These are phyloP conservation scores for Taphrorychus bicolor DNA, from an alignment of 2,888 invertebrate genomes.

Conservation along the genomic window DNA sequence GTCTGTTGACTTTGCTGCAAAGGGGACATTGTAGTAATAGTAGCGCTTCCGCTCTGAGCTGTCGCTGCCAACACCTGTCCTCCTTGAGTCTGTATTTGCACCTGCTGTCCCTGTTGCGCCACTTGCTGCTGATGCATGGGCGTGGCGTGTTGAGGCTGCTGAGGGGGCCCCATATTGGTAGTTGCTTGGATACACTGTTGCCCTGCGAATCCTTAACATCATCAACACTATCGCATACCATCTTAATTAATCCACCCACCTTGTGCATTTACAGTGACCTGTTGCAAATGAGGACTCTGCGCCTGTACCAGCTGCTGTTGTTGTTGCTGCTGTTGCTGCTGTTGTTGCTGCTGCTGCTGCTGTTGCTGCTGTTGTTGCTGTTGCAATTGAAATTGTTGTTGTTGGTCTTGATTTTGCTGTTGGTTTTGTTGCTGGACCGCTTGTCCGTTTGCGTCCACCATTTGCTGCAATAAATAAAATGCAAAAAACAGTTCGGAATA, in stretches of 20 bases:
- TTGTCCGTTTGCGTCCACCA: conserved; percentile 56
- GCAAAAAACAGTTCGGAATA: no score
- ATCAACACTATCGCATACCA: background rate
- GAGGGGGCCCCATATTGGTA: conserved; percentile 57
- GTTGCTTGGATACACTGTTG: conserved; percentile 55
- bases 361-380: conserved; percentile 47
- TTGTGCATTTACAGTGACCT: conserved; percentile 51
- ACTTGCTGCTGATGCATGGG: conserved; percentile 64
- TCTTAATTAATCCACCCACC: conserved; percentile 38
- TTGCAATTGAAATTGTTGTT: conserved; percentile 67
- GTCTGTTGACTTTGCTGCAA: conserved; percentile 69
- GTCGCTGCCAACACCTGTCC: conserved; percentile 55
- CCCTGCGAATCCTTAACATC: conserved; percentile 37
- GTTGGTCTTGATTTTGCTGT: conserved; percentile 61
- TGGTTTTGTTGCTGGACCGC: conserved; percentile 60
- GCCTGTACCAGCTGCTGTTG: conserved; percentile 54
- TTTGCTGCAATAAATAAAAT: conserved; percentile 46
- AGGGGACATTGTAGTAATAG: conserved; percentile 80
- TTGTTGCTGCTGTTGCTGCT: conserved; percentile 60
- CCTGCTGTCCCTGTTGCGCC: conserved; percentile 47
- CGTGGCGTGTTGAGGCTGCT: conserved; percentile 53
- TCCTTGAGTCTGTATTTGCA: conserved; percentile 40
- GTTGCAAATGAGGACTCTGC: conserved; percentile 44
- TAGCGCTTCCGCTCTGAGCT: conserved; percentile 61
- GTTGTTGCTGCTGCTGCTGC: conserved; percentile 53